Percentiles rank a stretch among this genome's conserved stretches.
These are phyloP conservation scores for Antechinus flavipes DNA, from an alignment of 2,113 vertebrate genomes.

Conservation along the genomic window DNA sequence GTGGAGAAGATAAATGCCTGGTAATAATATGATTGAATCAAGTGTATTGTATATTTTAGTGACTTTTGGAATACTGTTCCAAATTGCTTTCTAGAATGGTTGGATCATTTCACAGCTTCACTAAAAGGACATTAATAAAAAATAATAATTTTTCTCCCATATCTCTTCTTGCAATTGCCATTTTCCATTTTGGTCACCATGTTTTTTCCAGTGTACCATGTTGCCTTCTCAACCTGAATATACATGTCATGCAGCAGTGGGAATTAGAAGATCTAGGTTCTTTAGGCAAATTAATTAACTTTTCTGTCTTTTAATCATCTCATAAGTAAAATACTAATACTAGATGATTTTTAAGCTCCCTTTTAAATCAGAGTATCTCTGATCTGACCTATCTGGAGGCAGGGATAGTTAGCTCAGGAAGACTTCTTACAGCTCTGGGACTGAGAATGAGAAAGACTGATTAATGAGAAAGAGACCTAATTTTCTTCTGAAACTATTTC, in stretches of 20 bases:
- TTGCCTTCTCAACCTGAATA: too few species aligned
- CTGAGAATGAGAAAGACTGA: too few species aligned
- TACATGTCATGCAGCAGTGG: too few species aligned
- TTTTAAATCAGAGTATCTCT: too few species aligned
- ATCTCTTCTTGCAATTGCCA: not conserved
- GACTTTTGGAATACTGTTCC: not conserved
- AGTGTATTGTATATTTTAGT: not conserved
- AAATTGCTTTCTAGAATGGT: not conserved
- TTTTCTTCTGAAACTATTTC: not conserved
- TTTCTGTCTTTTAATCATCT: too few species aligned
- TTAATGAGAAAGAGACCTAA: not conserved
- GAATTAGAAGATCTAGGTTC: too few species aligned
- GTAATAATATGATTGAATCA: not conserved
- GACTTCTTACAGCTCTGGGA: not conserved
- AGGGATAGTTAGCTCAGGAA: too few species aligned
- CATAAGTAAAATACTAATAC: too few species aligned
- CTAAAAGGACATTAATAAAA: not conserved
- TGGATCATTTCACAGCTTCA: not conserved
- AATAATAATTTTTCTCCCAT: not conserved
- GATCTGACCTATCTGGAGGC: too few species aligned
- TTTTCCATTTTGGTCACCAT: not conserved
- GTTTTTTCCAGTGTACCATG: too few species aligned
- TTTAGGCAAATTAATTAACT: too few species aligned
- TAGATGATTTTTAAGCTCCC: too few species aligned
- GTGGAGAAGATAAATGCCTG: not conserved